Evolutionary conservation across 2,113 vertebrate species (phyloP), one percentile per base, ranked within the genome.

Genomic region (Myanophis thanlyinensis): DNA sequence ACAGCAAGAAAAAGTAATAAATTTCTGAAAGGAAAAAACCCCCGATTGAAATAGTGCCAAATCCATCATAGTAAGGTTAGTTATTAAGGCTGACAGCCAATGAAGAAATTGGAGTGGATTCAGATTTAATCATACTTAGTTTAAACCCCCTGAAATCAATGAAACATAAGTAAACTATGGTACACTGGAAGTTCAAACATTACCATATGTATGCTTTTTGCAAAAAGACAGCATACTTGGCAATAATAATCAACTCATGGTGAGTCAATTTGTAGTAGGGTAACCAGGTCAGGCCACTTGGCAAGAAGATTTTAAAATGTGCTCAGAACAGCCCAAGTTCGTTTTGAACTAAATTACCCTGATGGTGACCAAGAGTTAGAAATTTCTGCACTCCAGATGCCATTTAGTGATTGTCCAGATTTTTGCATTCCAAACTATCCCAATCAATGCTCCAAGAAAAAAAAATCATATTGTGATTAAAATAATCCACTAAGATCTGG

Each of bases 41-140:
- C n/a, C n/a, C n/a, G 44, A 47, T 56, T 85, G 52, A 0, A 0
- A 92, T 13, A 0, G 0, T 0, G 85, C 91, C 48, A 8, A 44
- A 5, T 35, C 8, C 22, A 4, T 27, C 0, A 5, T 22, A 73
- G 62, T 0, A 0, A 3, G 8, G 0, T 23, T 2, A 62, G 22
- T 1, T 51, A 73, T 12, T 13, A 88, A 25, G 6, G 46, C 30
- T 67, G 46, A 67, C 54, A 67, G 85, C 91, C 48, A 46, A 88
- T 40, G 22, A 92, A 52, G 23, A 35, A 62, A 67, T 62, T 67
- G 44, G 25, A 47, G 18, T 67, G 56, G 27, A 89, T 62, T 46
- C 47, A 48, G 8, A 47, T 89, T 89, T 89, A 62, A 30, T 67
- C 44, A 89, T 27, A 89, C 35, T 80, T 80, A 80, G 35, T 40